Evolutionary conservation across 2,113 vertebrate species (phyloP).

Genomic region (Canis aureus): DNA sequence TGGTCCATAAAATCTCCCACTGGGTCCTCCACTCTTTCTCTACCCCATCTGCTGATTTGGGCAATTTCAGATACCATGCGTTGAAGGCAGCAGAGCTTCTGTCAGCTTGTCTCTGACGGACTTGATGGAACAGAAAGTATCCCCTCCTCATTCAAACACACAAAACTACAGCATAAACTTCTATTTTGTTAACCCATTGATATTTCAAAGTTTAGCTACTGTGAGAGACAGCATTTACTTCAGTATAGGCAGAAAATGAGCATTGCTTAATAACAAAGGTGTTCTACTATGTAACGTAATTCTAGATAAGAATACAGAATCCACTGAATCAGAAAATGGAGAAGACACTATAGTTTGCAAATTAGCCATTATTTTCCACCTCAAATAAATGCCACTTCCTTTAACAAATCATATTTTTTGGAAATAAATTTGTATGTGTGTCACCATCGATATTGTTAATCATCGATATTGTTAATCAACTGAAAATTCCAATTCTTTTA

Average conservation of each 20-base stretch:
- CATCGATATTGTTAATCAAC: neutral
- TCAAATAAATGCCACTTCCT: slow-evolving; percentile 7
- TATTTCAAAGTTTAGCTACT: neutral
- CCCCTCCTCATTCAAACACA: neutral
- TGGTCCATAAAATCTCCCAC: neutral
- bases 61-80: neutral
- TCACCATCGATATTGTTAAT: neutral
- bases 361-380: slow-evolving; percentile 6
- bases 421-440: slow-evolving; percentile 12
- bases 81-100: slow-evolving; percentile 8
- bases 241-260: neutral
- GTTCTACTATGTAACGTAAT: neutral
- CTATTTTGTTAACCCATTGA: neutral
- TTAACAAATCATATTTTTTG: slow-evolving; percentile 25
- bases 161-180: neutral
- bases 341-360: neutral
- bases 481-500: neutral
- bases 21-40: neutral
- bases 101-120: neutral
- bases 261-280: slow-evolving; percentile 33
- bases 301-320: neutral
- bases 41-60: neutral
- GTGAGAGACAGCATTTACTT: neutral
- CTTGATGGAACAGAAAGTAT: neutral
- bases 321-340: slow-evolving; percentile 13